Evolutionary conservation across 2,888 invertebrate species (phyloP).

Genomic region (Pachycephus smyrnensis): DNA sequence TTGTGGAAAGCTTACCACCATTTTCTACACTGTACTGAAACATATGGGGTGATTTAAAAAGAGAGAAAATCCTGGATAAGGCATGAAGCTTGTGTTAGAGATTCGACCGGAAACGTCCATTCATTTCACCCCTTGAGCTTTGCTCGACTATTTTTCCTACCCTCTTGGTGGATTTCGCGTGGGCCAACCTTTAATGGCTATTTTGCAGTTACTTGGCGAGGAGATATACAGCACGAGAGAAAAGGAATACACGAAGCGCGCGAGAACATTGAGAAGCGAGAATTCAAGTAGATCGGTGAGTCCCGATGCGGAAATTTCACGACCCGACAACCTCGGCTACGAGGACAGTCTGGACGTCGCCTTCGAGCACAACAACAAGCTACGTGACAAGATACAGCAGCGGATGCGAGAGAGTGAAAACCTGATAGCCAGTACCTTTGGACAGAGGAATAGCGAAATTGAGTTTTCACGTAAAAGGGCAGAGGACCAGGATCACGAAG

Average conservation of each 20-base stretch:
- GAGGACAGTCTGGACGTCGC: slow-evolving; percentile 64
- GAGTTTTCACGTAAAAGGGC: background rate
- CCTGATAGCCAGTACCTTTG: slow-evolving; percentile 56
- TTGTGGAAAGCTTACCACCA: background rate
- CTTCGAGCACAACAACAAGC: slow-evolving; percentile 63
- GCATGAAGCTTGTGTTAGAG: background rate
- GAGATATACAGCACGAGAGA: slow-evolving; percentile 58
- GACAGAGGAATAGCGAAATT: slow-evolving; percentile 31
- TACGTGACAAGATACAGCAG: slow-evolving; percentile 63
- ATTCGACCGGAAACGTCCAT: background rate
- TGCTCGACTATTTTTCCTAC: background rate
- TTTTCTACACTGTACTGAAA: background rate
- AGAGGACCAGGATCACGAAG: slow-evolving; percentile 26
- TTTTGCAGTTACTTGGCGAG: slow-evolving; percentile 59
- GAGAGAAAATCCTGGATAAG: no score
- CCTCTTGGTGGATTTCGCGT: background rate
- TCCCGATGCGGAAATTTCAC: slow-evolving; percentile 43
- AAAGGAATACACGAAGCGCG: slow-evolving; percentile 42
- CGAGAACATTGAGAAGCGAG: slow-evolving; percentile 39
- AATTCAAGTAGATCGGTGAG: slow-evolving; percentile 55
- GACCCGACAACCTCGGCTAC: slow-evolving; percentile 57
- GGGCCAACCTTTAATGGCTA: background rate
- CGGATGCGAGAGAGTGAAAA: slow-evolving; percentile 63
- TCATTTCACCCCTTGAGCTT: background rate
- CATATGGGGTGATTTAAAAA: no score